Conservation (phyloP, 2,113 vertebrate species). For the Solea solea region DNA sequence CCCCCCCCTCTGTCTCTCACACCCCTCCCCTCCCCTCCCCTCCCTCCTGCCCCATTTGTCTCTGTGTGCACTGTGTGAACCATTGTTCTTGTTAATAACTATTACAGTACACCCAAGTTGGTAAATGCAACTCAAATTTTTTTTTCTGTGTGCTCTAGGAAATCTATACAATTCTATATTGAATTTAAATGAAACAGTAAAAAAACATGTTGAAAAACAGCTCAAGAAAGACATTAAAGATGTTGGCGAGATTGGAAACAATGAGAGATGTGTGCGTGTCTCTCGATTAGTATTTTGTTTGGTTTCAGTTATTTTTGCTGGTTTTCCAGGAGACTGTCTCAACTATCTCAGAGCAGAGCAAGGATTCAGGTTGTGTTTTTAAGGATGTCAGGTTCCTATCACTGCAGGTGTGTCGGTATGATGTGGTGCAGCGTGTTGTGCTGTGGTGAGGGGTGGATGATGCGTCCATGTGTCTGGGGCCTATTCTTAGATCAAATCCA, state of each 20-base stretch:
- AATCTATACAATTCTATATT: constrained; percentile 81
- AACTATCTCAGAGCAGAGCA: constrained; percentile 60
- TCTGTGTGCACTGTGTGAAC: constrained; percentile 80
- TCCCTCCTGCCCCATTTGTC: constrained; percentile 63
- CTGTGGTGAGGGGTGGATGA: constrained; percentile 54
- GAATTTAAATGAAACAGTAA: constrained; percentile 77
- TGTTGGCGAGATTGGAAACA: constrained; percentile 43
- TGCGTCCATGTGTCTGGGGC: constrained; percentile 40
- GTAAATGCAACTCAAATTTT: constrained; percentile 75
- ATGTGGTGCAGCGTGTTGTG: constrained; percentile 62
- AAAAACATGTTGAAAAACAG: constrained; percentile 62
- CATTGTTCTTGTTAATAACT: constrained; percentile 75
- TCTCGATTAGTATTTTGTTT: constrained; percentile 66
- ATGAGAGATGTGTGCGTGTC: constrained; percentile 31
- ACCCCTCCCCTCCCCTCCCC: constrained; percentile 42
- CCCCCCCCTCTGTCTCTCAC: constrained; percentile 53
- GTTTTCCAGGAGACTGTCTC: constrained; percentile 65
- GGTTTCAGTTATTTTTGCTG: constrained; percentile 69
- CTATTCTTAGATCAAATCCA: constrained; percentile 25
- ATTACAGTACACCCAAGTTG: constrained; percentile 71
- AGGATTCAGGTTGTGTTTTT: constrained; percentile 68
- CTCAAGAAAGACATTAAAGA: constrained; percentile 56
- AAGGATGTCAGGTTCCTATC: constrained; percentile 63
- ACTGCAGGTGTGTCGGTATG: constrained; percentile 62
- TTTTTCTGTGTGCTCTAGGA: constrained; percentile 83